A percentile compares a stretch with the other conserved stretches of the same genome.
These are phyloP conservation scores for Australoheros scitulus DNA, from an alignment of 2,113 vertebrate genomes.

Conservation along the genomic window DNA sequence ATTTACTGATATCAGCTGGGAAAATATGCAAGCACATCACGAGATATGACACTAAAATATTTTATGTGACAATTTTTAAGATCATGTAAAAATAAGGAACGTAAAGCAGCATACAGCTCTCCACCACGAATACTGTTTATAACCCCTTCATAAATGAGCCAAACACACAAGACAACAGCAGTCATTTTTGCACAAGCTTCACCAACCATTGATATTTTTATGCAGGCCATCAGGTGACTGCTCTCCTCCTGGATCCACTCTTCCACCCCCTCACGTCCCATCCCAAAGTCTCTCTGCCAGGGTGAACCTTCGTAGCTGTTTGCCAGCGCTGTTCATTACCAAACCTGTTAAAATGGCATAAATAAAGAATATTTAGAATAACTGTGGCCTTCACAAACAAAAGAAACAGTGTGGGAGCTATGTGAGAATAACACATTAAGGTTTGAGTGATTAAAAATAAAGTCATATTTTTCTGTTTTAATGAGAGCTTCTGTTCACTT, in stretches of 20 bases:
- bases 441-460: no score
- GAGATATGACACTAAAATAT: not conserved
- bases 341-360: conserved; percentile 58
- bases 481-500: no score
- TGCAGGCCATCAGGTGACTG: conserved; percentile 74
- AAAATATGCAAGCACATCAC: no score
- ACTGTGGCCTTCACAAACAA: not conserved
- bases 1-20: not conserved
- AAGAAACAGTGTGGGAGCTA: no score
- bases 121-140: not conserved
- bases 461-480: no score
- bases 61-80: not conserved
- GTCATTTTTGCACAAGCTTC: not conserved
- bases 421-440: no score
- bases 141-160: not conserved
- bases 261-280: conserved; percentile 79
- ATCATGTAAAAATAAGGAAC: not conserved
- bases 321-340: conserved; percentile 71
- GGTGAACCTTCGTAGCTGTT: not conserved
- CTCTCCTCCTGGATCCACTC: conserved; percentile 82
- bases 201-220: conserved; percentile 32
- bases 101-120: not conserved
- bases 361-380: not conserved
- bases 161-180: not conserved
- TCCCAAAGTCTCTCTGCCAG: conserved; percentile 73